Base-by-base conservation (phyloP, 2,888 invertebrate genomes). In the Rhyacophila evoluta region DNA sequence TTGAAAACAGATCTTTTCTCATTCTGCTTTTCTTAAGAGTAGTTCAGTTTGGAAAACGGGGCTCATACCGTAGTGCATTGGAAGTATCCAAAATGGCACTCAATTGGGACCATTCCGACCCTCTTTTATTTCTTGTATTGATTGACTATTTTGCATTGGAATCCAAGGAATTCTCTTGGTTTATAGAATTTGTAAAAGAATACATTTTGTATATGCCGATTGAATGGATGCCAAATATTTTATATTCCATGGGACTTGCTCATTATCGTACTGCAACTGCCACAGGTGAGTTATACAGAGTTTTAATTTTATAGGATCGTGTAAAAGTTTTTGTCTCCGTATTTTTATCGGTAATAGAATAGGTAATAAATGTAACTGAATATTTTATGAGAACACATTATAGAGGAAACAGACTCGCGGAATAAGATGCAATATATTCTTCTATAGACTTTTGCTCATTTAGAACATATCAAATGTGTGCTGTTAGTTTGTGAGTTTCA, bases 101-200 rank as follows among this genome's bases (percentile, higher is more conserved):
- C 55, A 55, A 25, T 10, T 19, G 15, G 0, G 55, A 55, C 8
- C 55, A 55, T 19, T 55, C 55, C 15, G 55, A 55, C 10, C 55
- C 55, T 8, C 2, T 55, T 1, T 55, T 55, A 25, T 55, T 55
- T 55, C 15, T 55, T 5, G 8, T 55, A 10, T 19, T 55, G 55
- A 55, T 55, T 55, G 55, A 55, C 55, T 55, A 55, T 19, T 55
- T 55, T 25, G 55, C 55, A 55, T 8, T 55, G 55, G 55, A 55
- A 55, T 6, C 12, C 5, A 55, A 19, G 12, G 55, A 55, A 55
- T 25, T n/a, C 25, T 5, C 55, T 8, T 55, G 55, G 55, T 55
- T 19, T 25, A 19, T 55, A 19, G 55, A 55, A 55, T 55, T 55
- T 55, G 55, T 55, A 55, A 55, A 55, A 19, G 55, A 55, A 19